Conservation (phyloP, 2,888 invertebrate genomes). For the Hydrotaea cyrtoneurina region DNA sequence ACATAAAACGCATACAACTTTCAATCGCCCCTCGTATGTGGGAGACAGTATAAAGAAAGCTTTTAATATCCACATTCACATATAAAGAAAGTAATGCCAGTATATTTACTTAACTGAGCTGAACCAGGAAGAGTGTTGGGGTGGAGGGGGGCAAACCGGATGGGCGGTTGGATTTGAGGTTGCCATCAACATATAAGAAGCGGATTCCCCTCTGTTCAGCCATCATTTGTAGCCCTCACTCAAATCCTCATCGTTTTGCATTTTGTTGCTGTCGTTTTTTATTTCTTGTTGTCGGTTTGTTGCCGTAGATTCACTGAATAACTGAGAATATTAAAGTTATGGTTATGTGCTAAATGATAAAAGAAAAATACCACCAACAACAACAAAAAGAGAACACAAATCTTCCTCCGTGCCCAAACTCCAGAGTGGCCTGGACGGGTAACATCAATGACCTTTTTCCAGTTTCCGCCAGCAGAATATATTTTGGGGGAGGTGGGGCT, state of each 20-base stretch:
- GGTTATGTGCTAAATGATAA: slow-evolving; percentile 57
- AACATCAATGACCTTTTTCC: slow-evolving; percentile 61
- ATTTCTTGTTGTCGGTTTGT: slow-evolving; percentile 40
- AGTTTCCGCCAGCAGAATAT: not conserved
- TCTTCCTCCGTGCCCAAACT: not conserved
- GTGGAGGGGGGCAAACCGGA: slow-evolving; percentile 8
- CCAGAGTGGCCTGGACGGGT: not conserved
- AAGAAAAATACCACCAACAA: slow-evolving; percentile 36
- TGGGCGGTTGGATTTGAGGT: not conserved
- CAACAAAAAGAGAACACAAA: slow-evolving; percentile 13
- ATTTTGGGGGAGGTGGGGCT: too few relatives aligned
- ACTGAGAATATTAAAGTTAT: slow-evolving; percentile 56
- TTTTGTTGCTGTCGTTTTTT: slow-evolving; percentile 55
- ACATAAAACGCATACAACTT: too few relatives aligned
- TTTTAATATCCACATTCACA: slow-evolving; percentile 45
- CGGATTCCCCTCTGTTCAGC: not conserved
- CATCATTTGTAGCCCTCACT: not conserved
- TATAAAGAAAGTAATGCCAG: slow-evolving; percentile 48
- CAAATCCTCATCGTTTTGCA: slow-evolving; percentile 17
- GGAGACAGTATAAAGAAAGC: slow-evolving; percentile 36
- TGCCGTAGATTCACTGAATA: slow-evolving; percentile 45
- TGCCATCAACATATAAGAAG: too few relatives aligned
- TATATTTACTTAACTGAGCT: slow-evolving; percentile 37
- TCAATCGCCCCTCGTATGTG: not conserved
- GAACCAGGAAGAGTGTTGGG: slow-evolving; percentile 15